These are phyloP conservation scores for Sesamia nonagrioides DNA, from an alignment of 1,140 invertebrate species.

Conservation along the genomic window DNA sequence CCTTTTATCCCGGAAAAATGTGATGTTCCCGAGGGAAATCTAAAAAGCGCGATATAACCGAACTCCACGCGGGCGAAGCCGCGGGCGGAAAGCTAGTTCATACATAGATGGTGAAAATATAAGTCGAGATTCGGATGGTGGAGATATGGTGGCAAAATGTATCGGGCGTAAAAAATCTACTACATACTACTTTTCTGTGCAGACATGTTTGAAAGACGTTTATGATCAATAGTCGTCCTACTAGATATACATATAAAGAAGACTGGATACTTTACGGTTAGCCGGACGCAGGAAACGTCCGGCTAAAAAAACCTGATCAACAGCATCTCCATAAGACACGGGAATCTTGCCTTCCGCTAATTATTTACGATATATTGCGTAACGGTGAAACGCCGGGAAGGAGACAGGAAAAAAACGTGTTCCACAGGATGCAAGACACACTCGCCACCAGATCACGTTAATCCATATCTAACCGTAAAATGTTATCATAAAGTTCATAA, in stretches of 20 bases:
- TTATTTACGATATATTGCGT: conserved; percentile 88
- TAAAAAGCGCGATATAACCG: too few relatives aligned
- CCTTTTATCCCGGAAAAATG: too few relatives aligned
- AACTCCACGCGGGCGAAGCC: too few relatives aligned
- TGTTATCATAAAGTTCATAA: conserved; percentile 62
- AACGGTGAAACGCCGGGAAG: conserved; percentile 87
- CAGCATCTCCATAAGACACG: conserved; percentile 86
- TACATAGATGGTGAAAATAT: conserved; percentile 13
- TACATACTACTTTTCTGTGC: conserved; percentile 48
- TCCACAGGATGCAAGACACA: conserved; percentile 78
- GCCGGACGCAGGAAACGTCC: conserved; percentile 75
- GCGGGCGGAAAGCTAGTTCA: too few relatives aligned
- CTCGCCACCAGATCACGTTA: conserved; percentile 57
- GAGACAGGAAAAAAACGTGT: conserved; percentile 82
- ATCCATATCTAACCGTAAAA: conserved; percentile 63
- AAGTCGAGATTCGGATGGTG: conserved; percentile 43
- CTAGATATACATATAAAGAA: conserved; percentile 55
- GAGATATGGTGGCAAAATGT: too few relatives aligned
- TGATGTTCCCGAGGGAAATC: too few relatives aligned
- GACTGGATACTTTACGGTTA: conserved; percentile 70
- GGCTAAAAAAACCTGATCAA: conserved; percentile 81
- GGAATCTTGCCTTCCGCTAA: conserved; percentile 86
- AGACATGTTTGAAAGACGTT: conserved; percentile 43
- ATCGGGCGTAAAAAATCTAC: conserved; percentile 46
- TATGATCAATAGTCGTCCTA: conserved; percentile 41